phyloP scores from a whole-genome alignment of 2,113 vertebrate genomes.

The Nycticryphes semicollaris region DNA sequence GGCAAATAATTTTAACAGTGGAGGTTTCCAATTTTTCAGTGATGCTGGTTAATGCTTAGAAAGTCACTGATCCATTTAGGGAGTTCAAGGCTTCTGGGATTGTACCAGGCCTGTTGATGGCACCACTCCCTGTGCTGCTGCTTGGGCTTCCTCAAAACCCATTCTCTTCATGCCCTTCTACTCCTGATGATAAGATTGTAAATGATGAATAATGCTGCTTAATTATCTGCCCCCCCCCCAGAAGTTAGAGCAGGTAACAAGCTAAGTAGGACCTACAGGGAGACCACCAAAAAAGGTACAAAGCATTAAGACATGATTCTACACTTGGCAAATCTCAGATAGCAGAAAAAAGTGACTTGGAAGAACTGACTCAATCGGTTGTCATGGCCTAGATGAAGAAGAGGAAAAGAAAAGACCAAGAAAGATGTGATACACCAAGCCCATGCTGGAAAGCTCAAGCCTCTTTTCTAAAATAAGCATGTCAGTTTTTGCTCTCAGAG shows the following conservation, averaged over 20 bases:
- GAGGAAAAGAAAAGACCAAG: not conserved
- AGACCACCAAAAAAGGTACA: not conserved
- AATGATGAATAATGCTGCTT: not conserved
- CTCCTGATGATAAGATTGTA: not conserved
- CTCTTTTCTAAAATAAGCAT: slow-evolving; percentile 12
- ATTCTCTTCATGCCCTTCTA: not conserved
- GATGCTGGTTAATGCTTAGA: not conserved
- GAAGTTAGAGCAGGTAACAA: not conserved
- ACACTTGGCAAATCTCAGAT: not conserved
- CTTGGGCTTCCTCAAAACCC: not conserved
- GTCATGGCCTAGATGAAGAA: not conserved
- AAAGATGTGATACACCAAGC: not conserved
- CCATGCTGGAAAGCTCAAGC: not conserved
- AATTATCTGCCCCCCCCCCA: not conserved
- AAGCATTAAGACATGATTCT: not conserved
- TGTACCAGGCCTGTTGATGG: not conserved
- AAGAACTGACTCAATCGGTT: slow-evolving; percentile 12
- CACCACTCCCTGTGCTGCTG: not conserved
- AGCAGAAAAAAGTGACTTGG: not conserved
- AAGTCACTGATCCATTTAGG: not conserved
- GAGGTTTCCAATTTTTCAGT: not conserved
- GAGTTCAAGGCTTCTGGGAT: not conserved
- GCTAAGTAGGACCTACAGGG: not conserved
- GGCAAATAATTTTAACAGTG: not conserved
- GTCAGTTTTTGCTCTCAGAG: not conserved